A percentile compares a stretch with the other conserved stretches of the same genome.
Conservation (phyloP, 2,113 vertebrate species). For the Dunckerocampus dactyliophorus region DNA sequence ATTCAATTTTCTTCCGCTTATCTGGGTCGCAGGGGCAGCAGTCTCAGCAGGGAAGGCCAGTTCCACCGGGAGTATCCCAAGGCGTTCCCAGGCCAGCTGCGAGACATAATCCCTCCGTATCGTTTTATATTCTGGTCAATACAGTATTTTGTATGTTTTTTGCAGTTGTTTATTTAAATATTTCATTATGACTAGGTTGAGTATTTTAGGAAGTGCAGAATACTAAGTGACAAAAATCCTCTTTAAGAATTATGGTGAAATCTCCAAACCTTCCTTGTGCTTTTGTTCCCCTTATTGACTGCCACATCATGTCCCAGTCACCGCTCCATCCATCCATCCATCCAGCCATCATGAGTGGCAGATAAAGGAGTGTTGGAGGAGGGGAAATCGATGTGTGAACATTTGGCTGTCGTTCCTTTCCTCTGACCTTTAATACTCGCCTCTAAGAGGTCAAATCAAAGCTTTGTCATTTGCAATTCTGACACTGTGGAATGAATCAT, state of each 20-base stretch:
- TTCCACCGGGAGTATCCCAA: no score
- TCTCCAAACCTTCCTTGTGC: slow-evolving; percentile 6
- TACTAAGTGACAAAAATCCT: not conserved
- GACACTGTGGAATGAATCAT: slow-evolving; percentile 24
- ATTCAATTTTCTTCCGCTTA: no score
- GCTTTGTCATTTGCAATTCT: slow-evolving; percentile 36
- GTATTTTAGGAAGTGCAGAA: no score
- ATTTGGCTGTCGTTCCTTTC: slow-evolving; percentile 58
- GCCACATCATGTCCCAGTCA: slow-evolving; percentile 11
- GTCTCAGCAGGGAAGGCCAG: no score
- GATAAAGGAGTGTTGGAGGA: slow-evolving; percentile 46
- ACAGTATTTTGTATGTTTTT: no score
- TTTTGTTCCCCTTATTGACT: slow-evolving; percentile 45
- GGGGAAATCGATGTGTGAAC: slow-evolving; percentile 56
- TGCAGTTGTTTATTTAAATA: no score
- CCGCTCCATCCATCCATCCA: slow-evolving; percentile 43
- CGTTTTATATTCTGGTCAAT: no score
- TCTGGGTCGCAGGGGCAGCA: no score
- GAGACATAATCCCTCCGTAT: no score
- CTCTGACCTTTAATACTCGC: slow-evolving; percentile 59
- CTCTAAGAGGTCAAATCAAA: slow-evolving; percentile 54
- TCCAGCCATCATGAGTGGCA: slow-evolving; percentile 59
- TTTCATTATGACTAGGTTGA: no score
- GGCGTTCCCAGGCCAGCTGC: no score
- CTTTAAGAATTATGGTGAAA: not conserved